Conservation (phyloP, 1,140 invertebrate species). For the Anagrus nilaparvatae region DNA sequence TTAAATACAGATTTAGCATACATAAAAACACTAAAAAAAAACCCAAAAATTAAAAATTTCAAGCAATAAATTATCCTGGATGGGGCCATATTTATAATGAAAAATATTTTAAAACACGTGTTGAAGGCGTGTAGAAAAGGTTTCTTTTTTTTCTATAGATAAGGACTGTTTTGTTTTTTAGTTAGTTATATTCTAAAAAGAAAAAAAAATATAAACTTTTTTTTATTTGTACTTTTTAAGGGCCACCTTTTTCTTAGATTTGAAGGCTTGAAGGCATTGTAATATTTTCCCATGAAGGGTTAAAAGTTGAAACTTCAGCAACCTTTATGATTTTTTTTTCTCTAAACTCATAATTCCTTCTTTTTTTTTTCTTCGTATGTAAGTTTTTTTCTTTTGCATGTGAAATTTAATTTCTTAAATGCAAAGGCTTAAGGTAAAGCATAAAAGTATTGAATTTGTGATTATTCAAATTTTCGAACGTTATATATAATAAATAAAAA, state of each 20-base stretch:
- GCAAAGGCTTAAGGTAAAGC: not conserved
- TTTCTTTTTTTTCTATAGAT: not conserved
- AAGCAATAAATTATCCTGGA: too few species aligned
- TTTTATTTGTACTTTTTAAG: constrained; percentile 10
- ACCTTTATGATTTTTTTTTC: constrained; percentile 13
- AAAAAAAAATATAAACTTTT: too few species aligned
- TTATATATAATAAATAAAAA: constrained; percentile 1
- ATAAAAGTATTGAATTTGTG: not conserved
- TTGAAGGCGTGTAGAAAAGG: not conserved
- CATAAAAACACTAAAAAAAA: too few species aligned
- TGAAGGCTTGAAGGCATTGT: too few species aligned
- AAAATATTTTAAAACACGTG: constrained; percentile 9
- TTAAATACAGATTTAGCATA: too few species aligned
- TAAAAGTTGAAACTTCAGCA: constrained; percentile 21
- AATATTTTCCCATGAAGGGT: constrained; percentile 21
- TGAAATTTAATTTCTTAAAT: not conserved
- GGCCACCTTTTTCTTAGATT: constrained; percentile 13
- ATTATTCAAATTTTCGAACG: not conserved
- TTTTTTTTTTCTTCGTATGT: constrained; percentile 2
- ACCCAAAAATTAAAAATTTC: too few species aligned
- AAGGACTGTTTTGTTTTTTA: not conserved
- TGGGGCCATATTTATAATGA: too few species aligned
- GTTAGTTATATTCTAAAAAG: too few species aligned
- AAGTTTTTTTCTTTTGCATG: constrained; percentile 2
- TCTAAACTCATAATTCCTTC: not conserved